Conservation (phyloP, 1,140 invertebrate species). For the Zaprionus davidi region DNA sequence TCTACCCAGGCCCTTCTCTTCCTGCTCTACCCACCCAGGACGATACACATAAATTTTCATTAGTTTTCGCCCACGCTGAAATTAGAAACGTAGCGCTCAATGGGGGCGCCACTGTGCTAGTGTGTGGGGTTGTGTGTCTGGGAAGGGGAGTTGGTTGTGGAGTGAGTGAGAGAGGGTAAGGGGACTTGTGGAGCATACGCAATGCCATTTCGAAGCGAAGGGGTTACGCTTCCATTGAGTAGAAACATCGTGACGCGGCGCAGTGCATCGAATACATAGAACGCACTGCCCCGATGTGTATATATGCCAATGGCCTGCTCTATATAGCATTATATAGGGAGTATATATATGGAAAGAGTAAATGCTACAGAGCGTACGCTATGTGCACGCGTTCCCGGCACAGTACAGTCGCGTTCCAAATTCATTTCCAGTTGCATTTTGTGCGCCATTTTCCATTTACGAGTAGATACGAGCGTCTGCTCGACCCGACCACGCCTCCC, state of each 20-base stretch:
- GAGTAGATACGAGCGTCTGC: conserved; percentile 34
- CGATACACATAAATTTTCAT: conserved; percentile 50
- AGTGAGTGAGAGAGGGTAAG: background rate
- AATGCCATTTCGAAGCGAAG: conserved; percentile 20
- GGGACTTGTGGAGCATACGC: conserved; percentile 5
- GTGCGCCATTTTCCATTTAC: conserved; percentile 54
- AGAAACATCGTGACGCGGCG: conserved; percentile 26
- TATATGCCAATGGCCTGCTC: conserved; percentile 69
- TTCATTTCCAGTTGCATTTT: conserved; percentile 65
- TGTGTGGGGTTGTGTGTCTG: too few species aligned
- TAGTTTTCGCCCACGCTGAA: conserved; percentile 48
- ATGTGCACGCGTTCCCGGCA: conserved; percentile 23
- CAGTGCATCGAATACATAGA: conserved; percentile 37
- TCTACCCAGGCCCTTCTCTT: background rate
- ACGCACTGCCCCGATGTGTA: conserved; percentile 14
- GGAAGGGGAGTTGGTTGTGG: too few species aligned
- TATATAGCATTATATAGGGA: conserved; percentile 50
- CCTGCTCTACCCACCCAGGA: background rate
- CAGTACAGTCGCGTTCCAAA: conserved; percentile 63
- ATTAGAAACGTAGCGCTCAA: conserved; percentile 26
- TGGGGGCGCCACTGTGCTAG: conserved; percentile 3
- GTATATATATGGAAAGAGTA: background rate
- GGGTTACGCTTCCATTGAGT: conserved; percentile 59
- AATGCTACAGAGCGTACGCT: background rate
- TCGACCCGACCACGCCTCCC: conserved; percentile 6